Base-by-base conservation (phyloP, 2,888 invertebrate genomes). In the Drosophila nigricruria region DNA sequence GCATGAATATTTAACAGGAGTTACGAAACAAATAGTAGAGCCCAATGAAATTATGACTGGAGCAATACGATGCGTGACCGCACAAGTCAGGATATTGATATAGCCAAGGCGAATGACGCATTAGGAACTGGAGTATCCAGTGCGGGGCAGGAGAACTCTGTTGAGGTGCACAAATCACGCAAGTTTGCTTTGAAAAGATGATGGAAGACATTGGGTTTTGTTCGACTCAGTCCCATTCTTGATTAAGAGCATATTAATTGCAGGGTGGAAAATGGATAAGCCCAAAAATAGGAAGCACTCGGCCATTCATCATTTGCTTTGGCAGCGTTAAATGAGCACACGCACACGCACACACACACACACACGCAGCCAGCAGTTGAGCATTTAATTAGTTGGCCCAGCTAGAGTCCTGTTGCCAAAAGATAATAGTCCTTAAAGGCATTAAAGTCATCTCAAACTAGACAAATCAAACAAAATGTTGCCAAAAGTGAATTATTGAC, bases 231-330 rank as follows among this genome's bases (percentile, higher is more conserved):
- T 81, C 80, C 74, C 60, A 66, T 73, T 76, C 74, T 81, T 81
- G 82, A 86, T 89, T 85, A 87, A 88, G 79, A 78, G 87, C 86
- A 87, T 90, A 92, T 92, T 91, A 91, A 92, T 91, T 92, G 91
- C 81, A 68, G 90, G 88, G 86, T 84, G 88, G 86, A 72, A 79
- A 70, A 57, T 32, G 47, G 61, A 54, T 58, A 42, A 66, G 36
- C 66, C 45, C 72, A 65, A 60, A 64, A 64, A 73, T 56, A 68
- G 84, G 81, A 82, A 79, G 65, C 66, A 59, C 60, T 54, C 53
- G 66, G 62, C 86, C 83, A 88, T 84, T 85, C 80, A 88, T 84
- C 84, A 84, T 79, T 54, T 57, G 59, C 25, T 20, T 54, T 43
- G 79, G 54, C 74, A 69, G 71, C 76, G 62, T 73, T 77, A 72